Base-by-base conservation (phyloP, 2,888 invertebrate species). In the Folsomia manolachei region DNA sequence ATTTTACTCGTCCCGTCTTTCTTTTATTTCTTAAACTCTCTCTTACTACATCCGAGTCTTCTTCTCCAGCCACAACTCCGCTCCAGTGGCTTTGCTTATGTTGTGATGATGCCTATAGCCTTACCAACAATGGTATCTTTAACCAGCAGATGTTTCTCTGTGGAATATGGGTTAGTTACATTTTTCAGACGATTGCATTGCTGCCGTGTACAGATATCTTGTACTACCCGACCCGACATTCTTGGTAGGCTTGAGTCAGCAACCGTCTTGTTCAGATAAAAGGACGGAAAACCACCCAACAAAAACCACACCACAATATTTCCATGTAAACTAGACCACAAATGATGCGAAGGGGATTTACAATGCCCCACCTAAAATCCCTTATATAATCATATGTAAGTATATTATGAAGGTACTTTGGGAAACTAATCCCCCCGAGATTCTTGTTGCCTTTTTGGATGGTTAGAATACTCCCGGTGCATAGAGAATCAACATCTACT, bases 281-380 rank as follows among this genome's bases (percentile, higher is more conserved):
- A n/a, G n/a, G n/a, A n/a, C n/a, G n/a, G n/a, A n/a, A n/a, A 39
- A 39, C 39, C 14, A 39, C 39, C 39, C 39, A 39, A 39, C 14
- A 39, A 9, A 39, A 4, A 39, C 39, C 39, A 39, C 39, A 39
- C 39, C n/a, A n/a, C n/a, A n/a, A n/a, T n/a, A n/a, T n/a, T n/a
- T n/a, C n/a, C n/a, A n/a, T n/a, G n/a, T n/a, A n/a, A n/a, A n/a
- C n/a, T n/a, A n/a, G n/a, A n/a, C n/a, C n/a, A 51, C 9, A 18
- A 11, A 51, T 18, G 18, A 56, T 19, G 18, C 56, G 21, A 56
- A 21, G 56, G 21, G 56, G 56, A 21, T 56, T 56, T 56, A n/a
- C 56, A 56, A 56, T 14, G 56, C 56, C n/a, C 19, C 21, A 56
- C 21, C 56, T 56, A 56, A 56, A 56, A 56, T 56, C 56, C 56